Evolutionary conservation across 1,140 invertebrate species (phyloP).

Genomic region (Artemia franciscana): DNA sequence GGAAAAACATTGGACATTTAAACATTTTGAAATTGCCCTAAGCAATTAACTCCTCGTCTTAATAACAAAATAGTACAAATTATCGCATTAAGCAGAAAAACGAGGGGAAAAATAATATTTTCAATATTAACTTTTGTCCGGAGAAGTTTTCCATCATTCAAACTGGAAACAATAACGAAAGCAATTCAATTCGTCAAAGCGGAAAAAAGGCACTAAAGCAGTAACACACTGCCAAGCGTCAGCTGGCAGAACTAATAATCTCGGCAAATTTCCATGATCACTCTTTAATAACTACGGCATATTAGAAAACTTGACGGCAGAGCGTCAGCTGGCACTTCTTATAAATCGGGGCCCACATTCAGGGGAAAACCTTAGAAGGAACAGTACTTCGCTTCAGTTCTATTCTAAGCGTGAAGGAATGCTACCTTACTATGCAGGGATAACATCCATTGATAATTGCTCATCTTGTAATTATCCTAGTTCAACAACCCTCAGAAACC

Average conservation of each 20-base stretch:
- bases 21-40: too few relatives aligned
- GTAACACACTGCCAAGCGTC: neutral
- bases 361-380: neutral
- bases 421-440: neutral
- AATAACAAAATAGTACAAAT: too few relatives aligned
- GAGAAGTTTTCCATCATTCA: too few relatives aligned
- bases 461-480: neutral
- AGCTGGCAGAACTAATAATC: slow-evolving; percentile 7
- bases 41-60: too few relatives aligned
- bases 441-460: neutral
- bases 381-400: neutral
- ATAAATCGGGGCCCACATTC: neutral
- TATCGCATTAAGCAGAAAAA: too few relatives aligned
- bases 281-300: slow-evolving; percentile 5
- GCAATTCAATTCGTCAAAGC: neutral
- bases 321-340: neutral
- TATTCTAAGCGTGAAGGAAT: neutral
- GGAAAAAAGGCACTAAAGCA: neutral
- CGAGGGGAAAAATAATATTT: too few relatives aligned
- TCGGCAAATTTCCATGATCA: slow-evolving; percentile 6
- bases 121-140: too few relatives aligned
- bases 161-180: too few relatives aligned
- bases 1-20: too few relatives aligned
- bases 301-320: slow-evolving; percentile 2
- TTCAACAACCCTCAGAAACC: too few relatives aligned